These are phyloP conservation scores for Procambarus virginalis DNA, from an alignment of 1,140 invertebrate genomes.

Conservation along the genomic window DNA sequence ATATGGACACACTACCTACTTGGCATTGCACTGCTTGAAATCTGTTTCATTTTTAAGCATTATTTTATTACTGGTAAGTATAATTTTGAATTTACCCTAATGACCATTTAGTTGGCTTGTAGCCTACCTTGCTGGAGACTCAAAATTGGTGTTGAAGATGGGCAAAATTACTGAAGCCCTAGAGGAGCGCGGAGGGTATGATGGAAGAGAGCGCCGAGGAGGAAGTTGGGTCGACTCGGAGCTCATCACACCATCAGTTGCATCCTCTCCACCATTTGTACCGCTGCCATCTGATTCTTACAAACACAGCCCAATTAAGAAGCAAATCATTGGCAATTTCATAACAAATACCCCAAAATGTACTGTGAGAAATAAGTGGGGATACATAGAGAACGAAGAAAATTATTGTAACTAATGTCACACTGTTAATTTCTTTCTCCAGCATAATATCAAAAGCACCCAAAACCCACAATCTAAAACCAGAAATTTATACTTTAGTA, in stretches of 20 bases:
- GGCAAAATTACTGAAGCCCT: constrained; percentile 86
- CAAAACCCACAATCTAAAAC: no score
- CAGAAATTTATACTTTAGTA: no score
- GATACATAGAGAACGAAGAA: neutral
- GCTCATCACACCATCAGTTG: constrained; percentile 71
- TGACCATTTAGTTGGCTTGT: no score
- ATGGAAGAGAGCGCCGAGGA: constrained; percentile 77
- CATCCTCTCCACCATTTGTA: constrained; percentile 68
- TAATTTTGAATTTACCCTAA: no score
- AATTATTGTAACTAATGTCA: no score
- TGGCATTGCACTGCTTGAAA: no score
- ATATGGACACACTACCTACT: no score
- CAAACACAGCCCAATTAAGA: neutral
- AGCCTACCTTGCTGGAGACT: constrained; percentile 77
- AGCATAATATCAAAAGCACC: no score
- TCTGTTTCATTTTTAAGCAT: no score
- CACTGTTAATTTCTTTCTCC: no score
- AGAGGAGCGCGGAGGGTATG: constrained; percentile 81
- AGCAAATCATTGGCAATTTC: neutral
- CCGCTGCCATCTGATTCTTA: constrained; percentile 48
- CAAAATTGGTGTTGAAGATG: constrained; percentile 83
- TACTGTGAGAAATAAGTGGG: neutral
- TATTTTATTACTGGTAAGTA: no score
- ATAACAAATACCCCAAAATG: neutral
- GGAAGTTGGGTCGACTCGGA: constrained; percentile 69